Conservation (phyloP, 2,797 vertebrate genomes). For the Typhlichthys eigenmanni region DNA sequence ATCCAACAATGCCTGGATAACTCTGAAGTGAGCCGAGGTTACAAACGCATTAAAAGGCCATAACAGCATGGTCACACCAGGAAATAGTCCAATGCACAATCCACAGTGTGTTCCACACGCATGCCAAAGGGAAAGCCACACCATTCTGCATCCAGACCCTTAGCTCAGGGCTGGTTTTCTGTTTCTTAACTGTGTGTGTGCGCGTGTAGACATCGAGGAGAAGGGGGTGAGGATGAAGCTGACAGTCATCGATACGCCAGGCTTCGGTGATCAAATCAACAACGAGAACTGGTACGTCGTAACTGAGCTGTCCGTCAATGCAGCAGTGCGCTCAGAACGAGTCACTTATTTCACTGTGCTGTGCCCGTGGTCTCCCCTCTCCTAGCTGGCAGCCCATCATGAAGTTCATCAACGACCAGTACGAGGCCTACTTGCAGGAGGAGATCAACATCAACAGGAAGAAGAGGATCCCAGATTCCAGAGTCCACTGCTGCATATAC, state of each 20-base stretch:
- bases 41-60: too few species aligned
- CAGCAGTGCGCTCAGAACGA: too few species aligned
- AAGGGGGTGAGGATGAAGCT: conserved; percentile 98
- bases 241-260: conserved; percentile 96
- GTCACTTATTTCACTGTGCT: not conserved
- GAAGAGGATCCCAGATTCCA: conserved; percentile 93
- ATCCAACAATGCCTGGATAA: too few species aligned
- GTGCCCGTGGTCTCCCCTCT: not conserved
- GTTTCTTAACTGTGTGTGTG: not conserved
- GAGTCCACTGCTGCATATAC: conserved; percentile 98
- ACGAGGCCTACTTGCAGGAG: conserved; percentile 95
- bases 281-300: conserved; percentile 92
- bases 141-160: not conserved
- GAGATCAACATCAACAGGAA: conserved; percentile 95
- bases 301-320: not conserved
- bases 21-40: too few species aligned
- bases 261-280: conserved; percentile 98
- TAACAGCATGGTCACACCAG: too few species aligned
- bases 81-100: too few species aligned
- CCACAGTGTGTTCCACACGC: too few species aligned
- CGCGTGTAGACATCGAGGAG: conserved; percentile 89
- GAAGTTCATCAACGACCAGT: conserved; percentile 98
- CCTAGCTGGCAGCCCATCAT: conserved; percentile 97
- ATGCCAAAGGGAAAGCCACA: not conserved
- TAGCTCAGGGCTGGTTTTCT: not conserved